These are phyloP conservation scores for Apamea crenata DNA, from an alignment of 2,888 invertebrate genomes.

Conservation along the genomic window DNA sequence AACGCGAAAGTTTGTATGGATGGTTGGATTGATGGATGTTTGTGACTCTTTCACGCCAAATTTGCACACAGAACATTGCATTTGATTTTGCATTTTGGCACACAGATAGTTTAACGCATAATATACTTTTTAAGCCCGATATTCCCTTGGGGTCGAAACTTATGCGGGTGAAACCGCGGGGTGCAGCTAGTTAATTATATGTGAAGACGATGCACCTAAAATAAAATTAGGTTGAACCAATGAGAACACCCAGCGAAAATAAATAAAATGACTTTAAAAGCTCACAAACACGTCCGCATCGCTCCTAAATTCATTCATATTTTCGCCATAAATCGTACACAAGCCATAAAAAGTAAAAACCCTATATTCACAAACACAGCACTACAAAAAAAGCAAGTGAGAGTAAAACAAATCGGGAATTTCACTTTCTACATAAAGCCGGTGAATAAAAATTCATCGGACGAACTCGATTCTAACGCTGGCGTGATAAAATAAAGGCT, in stretches of 20 bases:
- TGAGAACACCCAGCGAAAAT: too few species aligned
- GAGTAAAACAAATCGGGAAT: slow-evolving; percentile 63
- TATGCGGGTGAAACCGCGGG: too few species aligned
- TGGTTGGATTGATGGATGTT: too few species aligned
- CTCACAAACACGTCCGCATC: neutral
- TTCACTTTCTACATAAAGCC: slow-evolving; percentile 71
- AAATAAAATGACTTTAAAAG: neutral
- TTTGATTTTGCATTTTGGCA: too few species aligned
- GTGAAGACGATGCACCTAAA: neutral
- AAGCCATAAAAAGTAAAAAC: slow-evolving; percentile 44
- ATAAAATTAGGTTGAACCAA: neutral
- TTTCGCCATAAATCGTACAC: slow-evolving; percentile 37
- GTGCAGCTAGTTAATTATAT: neutral
- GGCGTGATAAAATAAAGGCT: slow-evolving; percentile 62
- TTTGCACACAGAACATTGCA: too few species aligned
- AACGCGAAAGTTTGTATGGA: too few species aligned
- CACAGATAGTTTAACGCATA: too few species aligned
- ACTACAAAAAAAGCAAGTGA: slow-evolving; percentile 42
- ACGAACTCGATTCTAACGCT: slow-evolving; percentile 70
- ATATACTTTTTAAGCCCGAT: too few species aligned
- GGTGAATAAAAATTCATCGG: slow-evolving; percentile 68
- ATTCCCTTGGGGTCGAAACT: too few species aligned
- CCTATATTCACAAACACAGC: slow-evolving; percentile 55
- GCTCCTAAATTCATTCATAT: slow-evolving; percentile 49
- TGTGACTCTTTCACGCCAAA: too few species aligned